Evolutionary conservation across 2,888 invertebrate genomes (phyloP).

Genomic region (Scaptomyza cyrtandrae): DNA sequence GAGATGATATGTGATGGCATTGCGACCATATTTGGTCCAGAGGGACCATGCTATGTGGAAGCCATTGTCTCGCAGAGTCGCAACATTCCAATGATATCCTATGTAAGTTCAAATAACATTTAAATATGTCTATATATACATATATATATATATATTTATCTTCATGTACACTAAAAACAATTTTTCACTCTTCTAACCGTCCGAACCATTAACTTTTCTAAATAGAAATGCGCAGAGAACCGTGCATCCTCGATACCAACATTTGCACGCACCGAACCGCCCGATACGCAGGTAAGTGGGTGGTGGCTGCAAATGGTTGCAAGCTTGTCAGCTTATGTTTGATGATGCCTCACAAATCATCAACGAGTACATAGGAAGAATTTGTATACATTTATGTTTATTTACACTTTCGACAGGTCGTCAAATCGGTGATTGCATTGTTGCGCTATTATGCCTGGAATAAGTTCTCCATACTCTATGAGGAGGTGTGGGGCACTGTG

Average conservation of each 20-base stretch:
- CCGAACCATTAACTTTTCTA: background rate
- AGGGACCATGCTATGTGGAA: slow-evolving; percentile 97
- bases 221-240: slow-evolving; percentile 97
- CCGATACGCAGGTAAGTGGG: slow-evolving; percentile 93
- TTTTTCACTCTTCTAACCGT: no score
- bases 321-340: background rate
- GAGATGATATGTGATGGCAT: slow-evolving; percentile 96
- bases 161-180: no score
- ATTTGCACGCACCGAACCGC: slow-evolving; percentile 97
- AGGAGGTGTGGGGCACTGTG: slow-evolving; percentile 92
- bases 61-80: slow-evolving; percentile 96
- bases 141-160: no score
- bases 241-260: slow-evolving; percentile 94
- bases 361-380: background rate
- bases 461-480: slow-evolving; percentile 95
- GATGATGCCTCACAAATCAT: background rate
- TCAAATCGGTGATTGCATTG: slow-evolving; percentile 96
- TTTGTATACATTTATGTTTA: slow-evolving; percentile 4
- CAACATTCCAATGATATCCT: slow-evolving; percentile 98
- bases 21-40: slow-evolving; percentile 97
- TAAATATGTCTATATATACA: background rate
- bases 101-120: slow-evolving; percentile 89
- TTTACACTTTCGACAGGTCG: slow-evolving; percentile 87
- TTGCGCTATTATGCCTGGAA: slow-evolving; percentile 96
- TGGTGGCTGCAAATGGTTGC: slow-evolving; percentile 10